A percentile compares a stretch with the other conserved stretches of the same genome.
Conservation (phyloP, 2,113 vertebrate genomes). For the Ciconia stormi region DNA sequence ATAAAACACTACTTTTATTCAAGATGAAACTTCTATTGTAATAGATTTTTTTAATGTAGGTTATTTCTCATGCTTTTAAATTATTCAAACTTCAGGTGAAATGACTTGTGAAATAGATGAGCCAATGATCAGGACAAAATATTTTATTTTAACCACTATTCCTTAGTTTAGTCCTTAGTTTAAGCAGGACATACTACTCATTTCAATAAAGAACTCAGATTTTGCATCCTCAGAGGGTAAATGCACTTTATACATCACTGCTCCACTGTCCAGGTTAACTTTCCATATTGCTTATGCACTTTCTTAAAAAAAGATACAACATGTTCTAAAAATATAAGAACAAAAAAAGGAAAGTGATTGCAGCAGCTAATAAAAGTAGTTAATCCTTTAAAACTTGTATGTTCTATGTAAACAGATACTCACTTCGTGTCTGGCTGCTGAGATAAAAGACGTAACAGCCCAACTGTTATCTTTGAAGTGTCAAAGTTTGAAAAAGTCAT, state of each 20-base stretch:
- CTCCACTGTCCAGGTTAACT: neutral
- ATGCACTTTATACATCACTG: neutral
- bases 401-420: neutral
- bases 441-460: neutral
- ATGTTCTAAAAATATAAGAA: neutral
- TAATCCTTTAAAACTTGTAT: neutral
- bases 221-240: neutral
- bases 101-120: constrained; percentile 17
- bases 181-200: neutral
- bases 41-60: constrained; percentile 29
- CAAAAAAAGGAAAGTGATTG: neutral
- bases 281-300: neutral
- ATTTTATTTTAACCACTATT: constrained; percentile 3
- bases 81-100: constrained; percentile 45
- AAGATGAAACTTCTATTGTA: constrained; percentile 9
- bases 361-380: neutral
- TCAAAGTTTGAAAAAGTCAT: neutral
- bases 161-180: neutral
- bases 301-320: neutral
- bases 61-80: constrained; percentile 45
- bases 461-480: neutral
- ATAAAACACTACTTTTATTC: constrained; percentile 25
- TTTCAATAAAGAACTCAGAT: neutral
- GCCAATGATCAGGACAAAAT: constrained; percentile 6
- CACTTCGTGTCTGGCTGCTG: neutral